Conservation (phyloP, 2,888 invertebrate species). For the Teleogryllus oceanicus region DNA sequence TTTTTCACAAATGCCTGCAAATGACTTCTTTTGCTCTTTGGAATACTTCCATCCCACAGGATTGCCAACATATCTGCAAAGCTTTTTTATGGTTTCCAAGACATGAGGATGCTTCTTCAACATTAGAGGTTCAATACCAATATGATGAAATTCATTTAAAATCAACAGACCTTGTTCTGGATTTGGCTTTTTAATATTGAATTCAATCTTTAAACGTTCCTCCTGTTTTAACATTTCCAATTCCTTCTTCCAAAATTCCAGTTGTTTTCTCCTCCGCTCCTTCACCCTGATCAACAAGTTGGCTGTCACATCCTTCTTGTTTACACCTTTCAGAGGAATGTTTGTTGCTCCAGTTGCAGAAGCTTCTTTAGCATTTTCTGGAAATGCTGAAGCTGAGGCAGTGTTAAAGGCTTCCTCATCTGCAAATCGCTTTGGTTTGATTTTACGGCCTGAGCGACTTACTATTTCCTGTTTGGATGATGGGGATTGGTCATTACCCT, state of each 20-base stretch:
- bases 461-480: slow-evolving; percentile 53
- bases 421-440: slow-evolving; percentile 58
- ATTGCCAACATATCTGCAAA: not conserved
- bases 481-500: slow-evolving; percentile 37
- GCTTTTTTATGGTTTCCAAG: slow-evolving; percentile 70
- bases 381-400: slow-evolving; percentile 39
- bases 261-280: too few species aligned
- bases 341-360: not conserved
- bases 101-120: slow-evolving; percentile 76
- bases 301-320: too few species aligned
- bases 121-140: slow-evolving; percentile 68
- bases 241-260: not conserved
- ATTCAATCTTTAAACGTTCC: not conserved
- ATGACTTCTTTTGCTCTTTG: not conserved
- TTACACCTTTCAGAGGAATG: too few species aligned
- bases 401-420: slow-evolving; percentile 40
- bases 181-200: slow-evolving; percentile 55
- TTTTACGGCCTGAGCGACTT: slow-evolving; percentile 70
- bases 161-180: slow-evolving; percentile 67
- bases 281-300: too few species aligned
- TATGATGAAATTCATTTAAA: slow-evolving; percentile 58
- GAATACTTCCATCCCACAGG: not conserved
- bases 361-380: slow-evolving; percentile 37
- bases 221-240: not conserved
- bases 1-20: not conserved